Evolutionary conservation across 1,140 invertebrate genomes (phyloP), one percentile per base, ranked within the genome.

Genomic region (Euborellia annulipes): DNA sequence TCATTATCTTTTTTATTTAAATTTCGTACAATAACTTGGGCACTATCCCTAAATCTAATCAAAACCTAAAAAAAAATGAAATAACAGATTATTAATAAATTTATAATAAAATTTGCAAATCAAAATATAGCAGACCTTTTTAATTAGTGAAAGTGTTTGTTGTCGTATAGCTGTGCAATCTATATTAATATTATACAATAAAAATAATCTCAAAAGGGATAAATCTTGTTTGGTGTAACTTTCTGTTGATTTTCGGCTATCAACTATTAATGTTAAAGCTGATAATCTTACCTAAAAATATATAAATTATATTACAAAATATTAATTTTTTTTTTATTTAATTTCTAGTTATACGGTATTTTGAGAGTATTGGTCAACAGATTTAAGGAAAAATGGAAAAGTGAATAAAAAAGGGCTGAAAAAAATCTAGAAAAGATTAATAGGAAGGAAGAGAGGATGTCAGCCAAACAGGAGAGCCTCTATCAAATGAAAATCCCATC

Each of bases 221-320:
- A 88, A 67, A 59, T 90, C 85, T 41, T 59, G 59, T 3, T 52
- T 13, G 2, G 62, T 64, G 46, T 84, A 73, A 1, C 59, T 32
- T 58, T 86, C 77, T 13, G 85, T 83, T 13, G 72, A 77, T 58
- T 81, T 83, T 37, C 75, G 75, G 11, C 75, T 82, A 54, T 87
- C 83, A 45, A 80, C 75, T 11, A 92, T 55, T 6, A 88, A 61
- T 2, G 72, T 70, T 46, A 89, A 67, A 0, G 73, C 71, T 50
- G 67, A 65, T 13, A 71, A 54, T 41, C 67, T 54, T 34, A 73
- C 57, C 67, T 75, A 42, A 18, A 57, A 54, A 45, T 49, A 47
- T n/a, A 49, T 45, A 49, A 16, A 45, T 17, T 21, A 47, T 8
- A 36, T 44, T 7, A 14, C 11, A 27, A 27, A 27, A 27, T 27